phyloP scores from a whole-genome alignment of 2,888 invertebrate genomes.

The Nomada goodeniana region DNA sequence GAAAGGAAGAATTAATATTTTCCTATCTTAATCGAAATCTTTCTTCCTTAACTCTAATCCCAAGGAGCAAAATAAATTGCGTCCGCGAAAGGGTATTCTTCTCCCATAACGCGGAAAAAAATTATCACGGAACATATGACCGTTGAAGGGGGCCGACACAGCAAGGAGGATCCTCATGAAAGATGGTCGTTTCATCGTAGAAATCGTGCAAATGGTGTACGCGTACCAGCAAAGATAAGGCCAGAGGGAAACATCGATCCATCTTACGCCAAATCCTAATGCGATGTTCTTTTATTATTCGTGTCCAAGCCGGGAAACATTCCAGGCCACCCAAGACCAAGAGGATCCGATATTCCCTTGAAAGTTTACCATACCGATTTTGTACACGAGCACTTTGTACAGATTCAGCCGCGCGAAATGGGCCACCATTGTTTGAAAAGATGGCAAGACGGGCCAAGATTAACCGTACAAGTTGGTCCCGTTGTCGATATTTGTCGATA shows the following conservation, averaged over 20 bases:
- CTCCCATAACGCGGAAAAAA: not conserved
- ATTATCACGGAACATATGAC: slow-evolving; percentile 4
- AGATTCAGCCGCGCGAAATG: slow-evolving; percentile 22
- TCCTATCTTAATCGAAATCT: no score
- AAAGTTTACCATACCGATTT: not conserved
- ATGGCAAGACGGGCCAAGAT: slow-evolving; percentile 12
- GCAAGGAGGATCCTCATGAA: not conserved
- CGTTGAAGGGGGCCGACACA: not conserved
- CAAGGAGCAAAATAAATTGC: not conserved
- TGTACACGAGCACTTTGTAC: slow-evolving; percentile 32
- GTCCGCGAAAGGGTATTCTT: not conserved
- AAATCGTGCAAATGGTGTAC: slow-evolving; percentile 9
- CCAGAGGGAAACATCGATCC: not conserved
- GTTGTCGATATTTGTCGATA: slow-evolving; percentile 36
- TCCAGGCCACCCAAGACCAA: not conserved
- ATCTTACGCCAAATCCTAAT: not conserved
- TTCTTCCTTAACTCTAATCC: not conserved
- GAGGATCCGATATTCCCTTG: not conserved
- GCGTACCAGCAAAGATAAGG: not conserved
- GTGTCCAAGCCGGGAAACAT: not conserved
- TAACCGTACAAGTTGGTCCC: slow-evolving; percentile 26
- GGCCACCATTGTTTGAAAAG: slow-evolving; percentile 19
- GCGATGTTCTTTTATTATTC: not conserved
- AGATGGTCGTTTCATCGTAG: not conserved
- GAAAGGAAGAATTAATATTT: no score